Evolutionary conservation across 1,140 invertebrate species (phyloP).

Genomic region (Drosophila ogumai): DNA sequence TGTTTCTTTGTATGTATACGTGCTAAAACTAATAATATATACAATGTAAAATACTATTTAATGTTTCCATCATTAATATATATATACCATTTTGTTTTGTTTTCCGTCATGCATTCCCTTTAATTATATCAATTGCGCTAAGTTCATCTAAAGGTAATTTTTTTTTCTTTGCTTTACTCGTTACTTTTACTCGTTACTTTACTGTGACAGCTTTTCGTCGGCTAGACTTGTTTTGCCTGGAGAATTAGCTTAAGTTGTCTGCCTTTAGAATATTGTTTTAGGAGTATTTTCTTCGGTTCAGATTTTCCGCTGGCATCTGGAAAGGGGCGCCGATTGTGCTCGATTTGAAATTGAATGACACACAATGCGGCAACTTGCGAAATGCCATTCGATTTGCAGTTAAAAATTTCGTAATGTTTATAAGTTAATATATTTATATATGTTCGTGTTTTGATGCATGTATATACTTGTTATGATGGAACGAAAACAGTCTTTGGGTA

Average conservation of each 20-base stretch:
- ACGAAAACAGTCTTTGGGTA: slow-evolving; percentile 85
- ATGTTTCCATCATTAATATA: slow-evolving; percentile 51
- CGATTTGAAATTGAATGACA: slow-evolving; percentile 49
- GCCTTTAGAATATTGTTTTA: slow-evolving; percentile 77
- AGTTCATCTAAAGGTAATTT: slow-evolving; percentile 84
- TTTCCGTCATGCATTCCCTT: slow-evolving; percentile 56
- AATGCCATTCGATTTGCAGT: slow-evolving; percentile 57
- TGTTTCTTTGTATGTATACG: slow-evolving; percentile 63
- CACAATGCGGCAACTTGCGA: slow-evolving; percentile 46
- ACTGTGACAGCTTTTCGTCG: slow-evolving; percentile 13
- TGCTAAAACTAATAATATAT: slow-evolving; percentile 84
- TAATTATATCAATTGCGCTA: slow-evolving; percentile 84
- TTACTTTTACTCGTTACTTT: slow-evolving; percentile 37
- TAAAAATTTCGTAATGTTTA: slow-evolving; percentile 70
- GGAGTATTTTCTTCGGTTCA: slow-evolving; percentile 59
- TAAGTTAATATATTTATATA: slow-evolving; percentile 54
- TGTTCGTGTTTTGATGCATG: slow-evolving; percentile 59
- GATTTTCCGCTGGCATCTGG: slow-evolving; percentile 11
- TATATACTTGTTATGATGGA: slow-evolving; percentile 84
- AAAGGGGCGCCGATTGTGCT: slow-evolving; percentile 19
- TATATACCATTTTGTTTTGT: slow-evolving; percentile 22
- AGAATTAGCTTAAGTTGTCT: slow-evolving; percentile 62
- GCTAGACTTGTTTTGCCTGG: slow-evolving; percentile 38
- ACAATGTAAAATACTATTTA: slow-evolving; percentile 79
- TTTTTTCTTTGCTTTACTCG: slow-evolving; percentile 28